Base-by-base conservation (phyloP, 2,113 vertebrate genomes). In the Pachyramphus minor region DNA sequence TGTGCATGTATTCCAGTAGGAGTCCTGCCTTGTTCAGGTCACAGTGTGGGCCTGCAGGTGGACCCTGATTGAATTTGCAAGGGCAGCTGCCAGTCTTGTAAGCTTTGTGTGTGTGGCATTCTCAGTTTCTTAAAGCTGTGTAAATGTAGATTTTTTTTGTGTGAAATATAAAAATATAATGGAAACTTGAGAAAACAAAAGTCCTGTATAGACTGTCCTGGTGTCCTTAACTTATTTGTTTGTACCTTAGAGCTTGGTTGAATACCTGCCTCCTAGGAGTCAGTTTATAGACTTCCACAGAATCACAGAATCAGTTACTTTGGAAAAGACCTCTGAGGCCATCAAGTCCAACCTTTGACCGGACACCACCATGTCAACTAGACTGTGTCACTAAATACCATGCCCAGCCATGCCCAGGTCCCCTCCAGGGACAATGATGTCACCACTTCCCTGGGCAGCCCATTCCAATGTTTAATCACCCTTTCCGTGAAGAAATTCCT, bases 131-230 rank as follows among this genome's bases (percentile, higher is more conserved):
- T 45, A 31, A 35, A 59, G 37, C 45, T 49, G 18, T 37, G 30
- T 71, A 68, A 72, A 39, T 20, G 2, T 53, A 5, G 5, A n/a
- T n/a, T 9, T 24, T 39, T 91, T 74, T 56, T 56, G 4, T 24
- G 21, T 60, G 55, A 89, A 91, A 84, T 78, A 41, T 2, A 74
- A 89, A 91, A 66, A 47, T 45, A 50, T 7, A 62, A 35, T 23
- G 41, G 41, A 75, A 87, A 52, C 76, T n/a, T 52, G 49, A 58
- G 69, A 64, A 72, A 87, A 64, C 37, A 41, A 33, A 89, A 82
- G 14, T 49, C 31, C 25, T 0, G 0, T 35, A 44, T 5, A 2
- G 60, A 75, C 23, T 60, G 21, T 60, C 17, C 25, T 0, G 2
- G 18, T 2, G 2, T 21, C 44, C 41, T 82, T 79, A 87, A 58